Evolutionary conservation across 2,888 invertebrate species (phyloP).

Genomic region (Torymus auratus): DNA sequence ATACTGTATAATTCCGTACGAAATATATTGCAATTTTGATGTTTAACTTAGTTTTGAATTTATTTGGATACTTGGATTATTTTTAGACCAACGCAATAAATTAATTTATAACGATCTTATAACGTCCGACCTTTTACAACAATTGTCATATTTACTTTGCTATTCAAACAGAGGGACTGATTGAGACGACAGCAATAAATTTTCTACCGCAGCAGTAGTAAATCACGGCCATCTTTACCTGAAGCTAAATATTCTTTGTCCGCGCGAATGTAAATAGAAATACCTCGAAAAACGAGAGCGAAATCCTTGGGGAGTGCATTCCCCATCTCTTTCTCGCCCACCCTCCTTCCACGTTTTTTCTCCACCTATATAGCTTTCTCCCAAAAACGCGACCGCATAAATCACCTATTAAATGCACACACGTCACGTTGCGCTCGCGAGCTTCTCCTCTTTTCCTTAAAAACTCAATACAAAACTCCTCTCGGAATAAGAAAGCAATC

Average conservation of each 20-base stretch:
- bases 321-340: conserved; percentile 3
- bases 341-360: background rate
- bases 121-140: background rate
- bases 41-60: too few relatives aligned
- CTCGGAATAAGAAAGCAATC: conserved; percentile 62
- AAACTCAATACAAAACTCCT: conserved; percentile 52
- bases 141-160: conserved; percentile 31
- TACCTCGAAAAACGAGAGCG: conserved; percentile 24
- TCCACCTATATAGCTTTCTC: background rate
- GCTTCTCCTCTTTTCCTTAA: conserved; percentile 22
- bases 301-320: conserved; percentile 39
- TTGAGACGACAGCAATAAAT: conserved; percentile 30
- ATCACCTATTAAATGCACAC: conserved; percentile 50
- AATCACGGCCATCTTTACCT: conserved; percentile 30
- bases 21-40: too few relatives aligned
- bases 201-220: conserved; percentile 22
- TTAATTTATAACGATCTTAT: too few relatives aligned
- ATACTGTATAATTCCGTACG: too few relatives aligned
- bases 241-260: conserved; percentile 46
- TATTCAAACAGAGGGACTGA: conserved; percentile 12
- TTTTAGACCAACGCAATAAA: too few relatives aligned
- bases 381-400: conserved; percentile 47
- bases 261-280: conserved; percentile 46
- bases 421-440: background rate
- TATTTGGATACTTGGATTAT: too few relatives aligned